phyloP scores from a whole-genome alignment of 1,140 invertebrate genomes.

The Meloidogyne exigua region DNA sequence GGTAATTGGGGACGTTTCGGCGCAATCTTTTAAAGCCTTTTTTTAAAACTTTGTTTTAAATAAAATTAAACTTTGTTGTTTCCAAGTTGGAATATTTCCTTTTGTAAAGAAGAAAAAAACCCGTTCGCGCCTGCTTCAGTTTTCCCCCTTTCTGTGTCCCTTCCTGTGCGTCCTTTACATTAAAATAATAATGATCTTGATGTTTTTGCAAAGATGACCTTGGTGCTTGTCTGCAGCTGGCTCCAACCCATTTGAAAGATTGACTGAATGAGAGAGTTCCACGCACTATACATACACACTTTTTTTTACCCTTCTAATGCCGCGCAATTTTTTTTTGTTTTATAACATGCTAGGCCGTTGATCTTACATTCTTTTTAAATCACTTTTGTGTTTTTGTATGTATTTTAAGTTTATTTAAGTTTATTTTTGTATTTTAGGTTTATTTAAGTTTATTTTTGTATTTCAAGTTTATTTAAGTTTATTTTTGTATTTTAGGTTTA shows the following conservation, averaged over 20 bases:
- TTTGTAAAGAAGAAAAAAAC: background rate
- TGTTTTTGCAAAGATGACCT: background rate
- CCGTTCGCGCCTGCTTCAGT: background rate
- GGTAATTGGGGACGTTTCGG: too few species aligned
- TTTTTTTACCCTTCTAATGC: conserved; percentile 2
- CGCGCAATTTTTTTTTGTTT: background rate
- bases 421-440: background rate
- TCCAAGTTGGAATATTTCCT: background rate
- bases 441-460: background rate
- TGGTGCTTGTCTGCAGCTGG: conserved; percentile 1
- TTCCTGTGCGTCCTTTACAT: background rate
- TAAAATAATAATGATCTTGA: background rate
- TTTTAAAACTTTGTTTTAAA: background rate
- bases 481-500: too few species aligned
- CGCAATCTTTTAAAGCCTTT: background rate
- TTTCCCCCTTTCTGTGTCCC: background rate
- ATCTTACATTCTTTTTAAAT: background rate
- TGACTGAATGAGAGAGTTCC: background rate
- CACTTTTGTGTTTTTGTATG: background rate
- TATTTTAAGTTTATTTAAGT: background rate
- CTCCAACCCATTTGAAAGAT: background rate
- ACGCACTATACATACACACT: background rate
- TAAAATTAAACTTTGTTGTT: background rate
- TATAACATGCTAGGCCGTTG: background rate
- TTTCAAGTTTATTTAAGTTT: background rate